Percentiles rank a stretch among this genome's conserved stretches.
These are phyloP conservation scores for Scylla paramamosain DNA, from an alignment of 1,140 invertebrate genomes.

Conservation along the genomic window DNA sequence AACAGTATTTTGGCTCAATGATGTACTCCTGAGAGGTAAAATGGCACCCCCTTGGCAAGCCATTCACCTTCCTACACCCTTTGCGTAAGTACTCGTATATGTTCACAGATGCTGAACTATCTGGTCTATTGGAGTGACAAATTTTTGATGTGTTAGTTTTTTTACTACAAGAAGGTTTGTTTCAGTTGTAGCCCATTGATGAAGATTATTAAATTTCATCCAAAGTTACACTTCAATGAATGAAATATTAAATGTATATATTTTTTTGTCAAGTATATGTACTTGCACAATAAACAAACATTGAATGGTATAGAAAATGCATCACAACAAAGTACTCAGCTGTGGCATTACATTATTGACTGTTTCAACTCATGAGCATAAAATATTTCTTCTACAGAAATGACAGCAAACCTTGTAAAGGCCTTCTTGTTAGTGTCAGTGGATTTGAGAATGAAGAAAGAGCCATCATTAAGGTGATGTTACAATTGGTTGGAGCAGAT, in stretches of 20 bases:
- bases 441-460: constrained; percentile 94
- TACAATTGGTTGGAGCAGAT: constrained; percentile 92
- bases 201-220: too few species aligned
- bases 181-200: too few species aligned
- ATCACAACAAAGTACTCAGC: too few species aligned
- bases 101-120: too few species aligned
- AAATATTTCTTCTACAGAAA: constrained; percentile 79
- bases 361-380: constrained; percentile 7
- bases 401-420: constrained; percentile 83
- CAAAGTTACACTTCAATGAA: too few species aligned
- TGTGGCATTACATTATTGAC: background rate
- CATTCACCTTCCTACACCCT: constrained; percentile 93
- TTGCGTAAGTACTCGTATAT: constrained; percentile 80
- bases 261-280: too few species aligned
- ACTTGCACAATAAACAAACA: too few species aligned
- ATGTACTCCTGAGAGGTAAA: constrained; percentile 91
- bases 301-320: too few species aligned
- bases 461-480: constrained; percentile 88
- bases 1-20: constrained; percentile 96
- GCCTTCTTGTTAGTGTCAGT: constrained; percentile 87
- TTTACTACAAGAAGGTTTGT: too few species aligned
- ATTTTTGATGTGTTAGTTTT: too few species aligned
- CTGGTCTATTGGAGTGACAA: too few species aligned
- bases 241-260: too few species aligned
- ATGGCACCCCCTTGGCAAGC: constrained; percentile 95